Evolutionary conservation across 2,797 vertebrate species (phyloP).

Genomic region (Rousettus madagascariensis): DNA sequence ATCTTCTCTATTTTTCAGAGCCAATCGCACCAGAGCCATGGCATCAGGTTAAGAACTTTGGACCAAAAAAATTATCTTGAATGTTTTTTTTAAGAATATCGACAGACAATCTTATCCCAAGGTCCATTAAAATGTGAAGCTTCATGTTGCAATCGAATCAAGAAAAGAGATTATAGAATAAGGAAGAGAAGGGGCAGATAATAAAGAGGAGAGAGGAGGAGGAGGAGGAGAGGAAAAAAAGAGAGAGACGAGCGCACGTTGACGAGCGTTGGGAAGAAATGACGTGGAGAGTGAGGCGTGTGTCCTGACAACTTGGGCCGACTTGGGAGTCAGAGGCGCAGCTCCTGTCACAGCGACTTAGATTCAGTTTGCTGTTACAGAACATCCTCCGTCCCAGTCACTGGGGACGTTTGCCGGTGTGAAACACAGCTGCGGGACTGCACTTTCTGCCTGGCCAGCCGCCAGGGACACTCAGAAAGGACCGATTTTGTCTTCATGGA

Average conservation of each 20-base stretch:
- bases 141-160: neutral
- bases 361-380: neutral
- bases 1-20: neutral
- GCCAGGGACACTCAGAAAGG: neutral
- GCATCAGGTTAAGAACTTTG: neutral
- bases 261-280: neutral
- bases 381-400: neutral
- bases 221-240: neutral
- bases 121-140: neutral
- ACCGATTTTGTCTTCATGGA: neutral
- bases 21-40: neutral
- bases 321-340: neutral
- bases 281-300: neutral
- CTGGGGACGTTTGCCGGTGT: neutral
- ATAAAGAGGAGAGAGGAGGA: neutral
- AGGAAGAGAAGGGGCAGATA: neutral
- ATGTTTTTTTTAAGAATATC: neutral
- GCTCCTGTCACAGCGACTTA: neutral
- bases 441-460: neutral
- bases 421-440: neutral
- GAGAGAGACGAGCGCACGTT: rapidly evolving
- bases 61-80: neutral
- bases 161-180: neutral
- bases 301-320: neutral
- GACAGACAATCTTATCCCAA: neutral